Percentiles rank a stretch among this genome's conserved stretches.
Evolutionary conservation across 2,888 invertebrate genomes (phyloP).

Genomic region (Lithophane socia): DNA sequence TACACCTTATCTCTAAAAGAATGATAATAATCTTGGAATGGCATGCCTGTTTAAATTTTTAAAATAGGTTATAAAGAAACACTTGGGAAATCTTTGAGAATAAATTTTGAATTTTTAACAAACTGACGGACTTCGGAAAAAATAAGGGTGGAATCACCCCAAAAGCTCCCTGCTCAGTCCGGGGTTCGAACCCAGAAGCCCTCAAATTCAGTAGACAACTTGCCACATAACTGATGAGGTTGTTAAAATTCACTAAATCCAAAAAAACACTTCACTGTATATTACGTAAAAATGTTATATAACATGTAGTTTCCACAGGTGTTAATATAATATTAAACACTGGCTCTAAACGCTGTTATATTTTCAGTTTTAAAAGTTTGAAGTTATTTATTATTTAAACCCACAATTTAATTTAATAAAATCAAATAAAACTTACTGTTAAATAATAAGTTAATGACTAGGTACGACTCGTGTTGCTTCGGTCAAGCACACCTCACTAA

Average conservation of each 20-base stretch:
- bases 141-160: constrained; percentile 3
- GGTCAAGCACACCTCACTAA: constrained; percentile 84
- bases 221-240: constrained; percentile 42
- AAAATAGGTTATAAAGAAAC: not conserved
- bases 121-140: not conserved
- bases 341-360: constrained; percentile 54
- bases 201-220: constrained; percentile 30
- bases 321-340: constrained; percentile 60
- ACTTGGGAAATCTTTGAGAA: not conserved
- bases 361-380: constrained; percentile 32
- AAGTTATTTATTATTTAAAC: constrained; percentile 43
- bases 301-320: constrained; percentile 65
- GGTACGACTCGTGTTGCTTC: constrained; percentile 83
- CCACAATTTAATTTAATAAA: constrained; percentile 59
- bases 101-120: not conserved
- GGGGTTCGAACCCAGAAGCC: constrained; percentile 55
- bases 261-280: constrained; percentile 65
- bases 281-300: constrained; percentile 72
- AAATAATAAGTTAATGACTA: constrained; percentile 81
- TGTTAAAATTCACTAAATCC: constrained; percentile 55
- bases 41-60: not conserved
- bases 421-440: constrained; percentile 83
- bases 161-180: not conserved
- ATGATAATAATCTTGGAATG: constrained; percentile 29
- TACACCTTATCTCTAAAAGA: constrained; percentile 37